Evolutionary conservation across 2,797 vertebrate genomes (phyloP).

Genomic region (Poecilia wingei): DNA sequence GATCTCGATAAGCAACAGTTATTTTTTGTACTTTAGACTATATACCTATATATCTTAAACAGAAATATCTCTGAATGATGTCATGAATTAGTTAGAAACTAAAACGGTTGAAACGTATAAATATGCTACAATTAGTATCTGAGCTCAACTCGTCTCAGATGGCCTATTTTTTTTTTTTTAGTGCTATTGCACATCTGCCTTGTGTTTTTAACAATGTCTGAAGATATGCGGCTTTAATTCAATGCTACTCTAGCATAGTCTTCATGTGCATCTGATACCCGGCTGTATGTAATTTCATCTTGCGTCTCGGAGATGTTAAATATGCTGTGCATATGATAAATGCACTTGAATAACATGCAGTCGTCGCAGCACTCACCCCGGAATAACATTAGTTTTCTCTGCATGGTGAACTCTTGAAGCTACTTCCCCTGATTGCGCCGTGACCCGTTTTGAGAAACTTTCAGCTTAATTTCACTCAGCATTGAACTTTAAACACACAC

Average conservation of each 20-base stretch:
- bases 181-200: neutral
- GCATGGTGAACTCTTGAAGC: neutral
- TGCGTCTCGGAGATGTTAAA: neutral
- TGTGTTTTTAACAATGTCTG: neutral
- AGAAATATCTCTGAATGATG: neutral
- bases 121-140: neutral
- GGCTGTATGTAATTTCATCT: neutral
- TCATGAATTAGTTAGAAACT: neutral
- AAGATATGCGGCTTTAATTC: neutral
- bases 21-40: neutral
- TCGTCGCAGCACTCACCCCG: neutral
- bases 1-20: neutral
- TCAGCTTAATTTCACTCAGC: neutral
- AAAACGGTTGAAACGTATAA: neutral
- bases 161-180: neutral
- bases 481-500: neutral
- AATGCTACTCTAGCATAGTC: neutral
- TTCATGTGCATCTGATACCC: neutral
- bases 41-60: neutral
- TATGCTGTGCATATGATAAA: neutral
- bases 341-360: neutral
- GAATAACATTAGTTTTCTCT: neutral
- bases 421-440: neutral
- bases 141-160: neutral
- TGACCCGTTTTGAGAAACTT: neutral